Conservation (phyloP, 2,113 vertebrate genomes). For the Eublepharis macularius region DNA sequence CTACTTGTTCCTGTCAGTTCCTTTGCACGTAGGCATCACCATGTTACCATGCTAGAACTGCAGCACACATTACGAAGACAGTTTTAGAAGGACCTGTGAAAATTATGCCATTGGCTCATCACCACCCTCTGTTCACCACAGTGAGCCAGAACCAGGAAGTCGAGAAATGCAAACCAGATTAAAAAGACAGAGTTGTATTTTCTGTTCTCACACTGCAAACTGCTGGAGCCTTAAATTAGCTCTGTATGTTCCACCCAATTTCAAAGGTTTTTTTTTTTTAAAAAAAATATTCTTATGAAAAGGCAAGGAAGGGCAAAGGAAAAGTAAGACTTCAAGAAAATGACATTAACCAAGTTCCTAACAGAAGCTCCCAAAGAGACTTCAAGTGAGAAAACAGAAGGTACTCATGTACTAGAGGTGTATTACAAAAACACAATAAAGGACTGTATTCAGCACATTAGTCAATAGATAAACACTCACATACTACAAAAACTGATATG, state of each 20-base stretch:
- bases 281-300: not conserved
- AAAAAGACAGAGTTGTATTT: not conserved
- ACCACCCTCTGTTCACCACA: slow-evolving; percentile 37
- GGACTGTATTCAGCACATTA: too few relatives aligned
- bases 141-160: slow-evolving; percentile 30
- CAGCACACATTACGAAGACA: not conserved
- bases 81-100: slow-evolving; percentile 31
- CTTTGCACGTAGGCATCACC: not conserved
- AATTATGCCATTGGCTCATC: slow-evolving; percentile 22
- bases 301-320: not conserved
- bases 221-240: not conserved
- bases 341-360: not conserved
- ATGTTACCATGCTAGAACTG: not conserved
- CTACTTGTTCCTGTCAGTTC: too few relatives aligned
- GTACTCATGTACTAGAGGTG: too few relatives aligned
- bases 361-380: not conserved
- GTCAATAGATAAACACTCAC: too few relatives aligned
- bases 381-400: too few relatives aligned
- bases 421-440: too few relatives aligned
- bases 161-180: slow-evolving; percentile 34
- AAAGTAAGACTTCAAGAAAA: not conserved
- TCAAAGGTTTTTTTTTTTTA: not conserved
- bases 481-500: too few relatives aligned
- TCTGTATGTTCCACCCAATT: not conserved
- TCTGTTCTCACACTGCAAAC: not conserved